Percentiles rank a stretch among this genome's conserved stretches.
phyloP scores from a whole-genome alignment of 1,140 invertebrate genomes.

The Metopolophium dirhodum region DNA sequence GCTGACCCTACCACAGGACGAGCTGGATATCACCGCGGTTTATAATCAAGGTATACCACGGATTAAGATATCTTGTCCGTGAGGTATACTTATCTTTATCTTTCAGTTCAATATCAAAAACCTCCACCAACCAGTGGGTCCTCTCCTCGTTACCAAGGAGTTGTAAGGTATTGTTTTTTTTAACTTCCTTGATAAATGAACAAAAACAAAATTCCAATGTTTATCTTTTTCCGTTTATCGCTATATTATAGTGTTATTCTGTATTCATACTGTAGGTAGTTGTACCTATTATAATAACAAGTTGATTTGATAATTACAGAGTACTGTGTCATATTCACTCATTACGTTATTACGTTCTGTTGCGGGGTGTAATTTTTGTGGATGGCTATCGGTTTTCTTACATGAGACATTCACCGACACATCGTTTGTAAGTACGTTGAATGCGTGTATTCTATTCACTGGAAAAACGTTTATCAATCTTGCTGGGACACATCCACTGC shows the following conservation, averaged over 20 bases:
- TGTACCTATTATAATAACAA: background rate
- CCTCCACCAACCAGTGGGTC: too few species aligned
- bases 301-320: background rate
- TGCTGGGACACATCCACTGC: background rate
- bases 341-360: conserved; percentile 1
- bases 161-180: background rate
- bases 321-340: background rate
- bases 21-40: too few species aligned
- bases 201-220: conserved; percentile 50
- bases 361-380: background rate
- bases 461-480: too few species aligned
- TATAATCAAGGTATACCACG: too few species aligned
- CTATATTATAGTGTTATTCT: background rate
- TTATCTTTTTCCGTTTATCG: conserved; percentile 56
- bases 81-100: too few species aligned
- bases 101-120: too few species aligned
- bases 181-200: conserved; percentile 15
- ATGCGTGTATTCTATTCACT: background rate
- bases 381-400: background rate
- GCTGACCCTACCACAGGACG: too few species aligned
- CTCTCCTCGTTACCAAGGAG: too few species aligned
- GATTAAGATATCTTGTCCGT: too few species aligned
- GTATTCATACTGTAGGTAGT: background rate
- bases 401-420: background rate
- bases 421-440: background rate